Conservation (phyloP, 2,113 vertebrate species). For the Aepyceros melampus region DNA sequence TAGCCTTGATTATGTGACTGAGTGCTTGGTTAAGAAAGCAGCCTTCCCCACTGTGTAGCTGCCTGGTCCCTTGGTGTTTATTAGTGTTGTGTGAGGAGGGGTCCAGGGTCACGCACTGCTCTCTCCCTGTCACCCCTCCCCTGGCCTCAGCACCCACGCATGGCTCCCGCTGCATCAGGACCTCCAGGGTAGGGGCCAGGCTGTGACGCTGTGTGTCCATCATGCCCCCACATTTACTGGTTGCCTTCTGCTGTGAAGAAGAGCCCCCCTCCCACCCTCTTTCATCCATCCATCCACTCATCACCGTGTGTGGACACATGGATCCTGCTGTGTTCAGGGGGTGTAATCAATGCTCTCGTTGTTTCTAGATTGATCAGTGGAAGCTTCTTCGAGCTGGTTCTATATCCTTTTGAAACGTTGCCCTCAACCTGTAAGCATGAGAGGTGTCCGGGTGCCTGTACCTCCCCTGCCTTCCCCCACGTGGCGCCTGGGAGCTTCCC, state of each 20-base stretch:
- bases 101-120: fast-evolving
- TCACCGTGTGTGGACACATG: not conserved
- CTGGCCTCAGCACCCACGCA: not conserved
- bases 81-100: not conserved
- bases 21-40: not conserved
- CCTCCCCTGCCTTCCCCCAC: not conserved
- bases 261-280: not conserved
- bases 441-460: not conserved
- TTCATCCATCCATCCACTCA: not conserved
- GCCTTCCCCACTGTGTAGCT: not conserved
- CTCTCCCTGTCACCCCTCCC: not conserved
- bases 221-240: not conserved
- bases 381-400: not conserved
- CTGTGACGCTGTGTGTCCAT: not conserved
- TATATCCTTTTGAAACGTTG: not conserved
- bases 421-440: not conserved
- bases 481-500: not conserved
- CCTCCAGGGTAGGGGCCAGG: not conserved
- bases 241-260: not conserved
- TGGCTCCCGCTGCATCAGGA: not conserved
- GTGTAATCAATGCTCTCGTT: not conserved
- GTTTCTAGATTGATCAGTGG: not conserved
- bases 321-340: not conserved
- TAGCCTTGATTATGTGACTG: not conserved
- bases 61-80: fast-evolving